Percentiles rank a stretch among this genome's conserved stretches.
Evolutionary conservation across 2,113 vertebrate species (phyloP).

Genomic region (Sisor rabdophorus): DNA sequence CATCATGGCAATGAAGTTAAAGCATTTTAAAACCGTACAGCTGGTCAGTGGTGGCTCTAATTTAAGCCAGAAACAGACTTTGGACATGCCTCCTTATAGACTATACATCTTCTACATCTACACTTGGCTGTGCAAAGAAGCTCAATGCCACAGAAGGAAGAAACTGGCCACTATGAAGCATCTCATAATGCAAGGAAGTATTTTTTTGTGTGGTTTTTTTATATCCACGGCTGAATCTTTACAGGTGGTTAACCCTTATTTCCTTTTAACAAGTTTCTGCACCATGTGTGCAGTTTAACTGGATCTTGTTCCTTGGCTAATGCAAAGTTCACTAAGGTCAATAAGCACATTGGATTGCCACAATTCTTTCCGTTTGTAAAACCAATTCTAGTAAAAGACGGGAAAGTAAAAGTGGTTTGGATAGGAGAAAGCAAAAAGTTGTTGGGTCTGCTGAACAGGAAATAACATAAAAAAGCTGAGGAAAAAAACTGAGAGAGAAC

Average conservation of each 20-base stretch:
- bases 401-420: constrained; percentile 28
- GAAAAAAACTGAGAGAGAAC: no score
- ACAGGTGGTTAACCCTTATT: not conserved
- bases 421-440: constrained; percentile 26
- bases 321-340: constrained; percentile 28
- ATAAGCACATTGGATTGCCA: constrained; percentile 41
- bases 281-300: not conserved
- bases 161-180: constrained; percentile 9
- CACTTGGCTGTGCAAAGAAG: constrained; percentile 24
- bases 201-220: not conserved
- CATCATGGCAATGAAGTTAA: constrained; percentile 22
- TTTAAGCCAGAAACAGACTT: constrained; percentile 30
- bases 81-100: constrained; percentile 29
- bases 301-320: constrained; percentile 11
- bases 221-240: not conserved
- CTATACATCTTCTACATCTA: not conserved
- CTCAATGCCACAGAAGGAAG: constrained; percentile 9
- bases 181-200: constrained; percentile 21
- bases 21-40: constrained; percentile 38
- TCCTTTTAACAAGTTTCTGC: constrained; percentile 14
- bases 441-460: constrained; percentile 9
- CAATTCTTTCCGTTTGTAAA: constrained; percentile 50
- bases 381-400: constrained; percentile 31
- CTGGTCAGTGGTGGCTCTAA: constrained; percentile 38
- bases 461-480: no score